Evolutionary conservation across 2,888 invertebrate genomes (phyloP), one percentile per base, ranked within the genome.

Genomic region (Deroplatys truncata): DNA sequence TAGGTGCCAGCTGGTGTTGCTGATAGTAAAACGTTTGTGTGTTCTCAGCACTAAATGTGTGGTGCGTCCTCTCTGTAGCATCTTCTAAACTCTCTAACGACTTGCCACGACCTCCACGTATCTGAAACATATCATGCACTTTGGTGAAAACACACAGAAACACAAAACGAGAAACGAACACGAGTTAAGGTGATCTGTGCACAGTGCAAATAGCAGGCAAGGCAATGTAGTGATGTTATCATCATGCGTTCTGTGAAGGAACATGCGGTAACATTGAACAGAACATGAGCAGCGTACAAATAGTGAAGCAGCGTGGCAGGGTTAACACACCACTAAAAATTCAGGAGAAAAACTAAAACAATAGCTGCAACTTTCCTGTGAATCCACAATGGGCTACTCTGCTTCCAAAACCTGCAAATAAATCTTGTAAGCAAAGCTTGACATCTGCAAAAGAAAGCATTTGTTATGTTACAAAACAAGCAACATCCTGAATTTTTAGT

Each of bases 11-110:
- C 25, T 87, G 87, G 89, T 90, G 90, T 91, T 94, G 94, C 90
- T 93, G 94, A 91, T 93, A 94, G 92, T 93, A 94, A 91, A 95
- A 95, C 91, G 95, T 95, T 93, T 95, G 95, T 85, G 95, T 95
- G 88, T 95, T 95, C 91, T 96, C 96, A 0, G 95, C 94, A 1
- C 94, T 94, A 92, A 96, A 96, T 2, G 96, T 96, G 90, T 86
- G 91, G 91, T 88, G 91, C 86, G 91, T 90, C 85, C 83, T 90
- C 88, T 90, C 90, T 5, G 84, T 89, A 82, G 88, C 96, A 92
- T 97, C 98, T 93, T 98, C 97, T 91, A 98, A 94, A 91, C 97
- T 97, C 93, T 98, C 98, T 91, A 98, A 94, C 29, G 97, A 97
- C 94, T 98, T 98, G 86, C 98, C 98, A 92, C 98, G 95, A 20